Evolutionary conservation across 2,888 invertebrate genomes (phyloP).

Genomic region (Leptopilina drosophilae): DNA sequence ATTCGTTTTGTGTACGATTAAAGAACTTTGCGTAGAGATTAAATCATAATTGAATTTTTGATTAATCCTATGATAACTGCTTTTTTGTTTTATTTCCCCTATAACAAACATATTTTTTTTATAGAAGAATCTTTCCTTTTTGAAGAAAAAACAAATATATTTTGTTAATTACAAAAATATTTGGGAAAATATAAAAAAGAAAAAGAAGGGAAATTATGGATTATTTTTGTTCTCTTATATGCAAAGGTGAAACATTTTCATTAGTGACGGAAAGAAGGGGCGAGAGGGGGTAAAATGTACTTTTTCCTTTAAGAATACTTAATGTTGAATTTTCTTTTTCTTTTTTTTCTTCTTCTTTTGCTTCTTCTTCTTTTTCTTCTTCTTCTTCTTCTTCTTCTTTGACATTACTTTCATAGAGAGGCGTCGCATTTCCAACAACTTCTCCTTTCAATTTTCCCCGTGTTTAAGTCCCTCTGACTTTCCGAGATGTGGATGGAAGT

Average conservation of each 20-base stretch:
- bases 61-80: conserved; percentile 53
- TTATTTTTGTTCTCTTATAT: too few relatives aligned
- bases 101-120: not conserved
- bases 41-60: conserved; percentile 57
- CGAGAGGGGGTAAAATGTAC: too few relatives aligned
- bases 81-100: not conserved
- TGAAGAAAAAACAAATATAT: too few relatives aligned
- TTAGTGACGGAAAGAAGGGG: too few relatives aligned
- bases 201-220: too few relatives aligned
- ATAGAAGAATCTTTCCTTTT: too few relatives aligned
- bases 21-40: conserved; percentile 58
- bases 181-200: too few relatives aligned
- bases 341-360: not conserved
- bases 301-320: not conserved
- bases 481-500: conserved; percentile 44
- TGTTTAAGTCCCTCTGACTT: conserved; percentile 32
- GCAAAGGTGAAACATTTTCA: too few relatives aligned
- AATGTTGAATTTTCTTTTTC: not conserved
- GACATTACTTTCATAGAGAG: conserved; percentile 15
- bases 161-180: too few relatives aligned
- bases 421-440: conserved; percentile 9
- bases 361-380: not conserved
- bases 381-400: not conserved
- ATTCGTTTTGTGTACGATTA: conserved; percentile 69
- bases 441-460: conserved; percentile 28